phyloP scores from a whole-genome alignment of 2,888 invertebrate species.

The Pelosia muscerda region DNA sequence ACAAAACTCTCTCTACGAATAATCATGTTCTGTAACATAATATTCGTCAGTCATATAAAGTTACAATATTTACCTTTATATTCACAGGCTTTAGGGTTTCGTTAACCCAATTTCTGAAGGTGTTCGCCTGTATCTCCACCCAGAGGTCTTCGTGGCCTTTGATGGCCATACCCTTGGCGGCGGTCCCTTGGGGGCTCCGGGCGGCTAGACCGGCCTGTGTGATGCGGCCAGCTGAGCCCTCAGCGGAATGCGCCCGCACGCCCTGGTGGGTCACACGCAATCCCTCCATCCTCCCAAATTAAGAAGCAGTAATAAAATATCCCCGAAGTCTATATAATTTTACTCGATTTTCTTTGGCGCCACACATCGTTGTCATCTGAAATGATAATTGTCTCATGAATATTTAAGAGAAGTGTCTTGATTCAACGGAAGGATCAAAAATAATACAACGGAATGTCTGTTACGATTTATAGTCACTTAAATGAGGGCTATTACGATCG shows the following conservation, averaged over 20 bases:
- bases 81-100: slow-evolving; percentile 93
- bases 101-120: slow-evolving; percentile 99
- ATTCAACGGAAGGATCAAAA: slow-evolving; percentile 11
- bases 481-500: not conserved
- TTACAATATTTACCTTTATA: slow-evolving; percentile 84
- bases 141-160: slow-evolving; percentile 98
- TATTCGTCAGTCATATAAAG: not conserved
- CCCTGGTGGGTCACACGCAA: slow-evolving; percentile 88
- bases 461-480: slow-evolving; percentile 8
- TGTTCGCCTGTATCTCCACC: slow-evolving; percentile 98
- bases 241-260: slow-evolving; percentile 84
- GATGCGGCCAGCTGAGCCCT: slow-evolving; percentile 88
- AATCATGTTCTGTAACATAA: slow-evolving; percentile 9
- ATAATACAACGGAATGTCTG: slow-evolving; percentile 13
- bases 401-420: slow-evolving; percentile 17
- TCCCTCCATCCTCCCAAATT: slow-evolving; percentile 75
- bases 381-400: slow-evolving; percentile 44
- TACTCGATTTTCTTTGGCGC: slow-evolving; percentile 64
- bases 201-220: slow-evolving; percentile 94
- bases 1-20: not conserved
- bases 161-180: slow-evolving; percentile 97
- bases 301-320: slow-evolving; percentile 49
- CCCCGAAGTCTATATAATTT: slow-evolving; percentile 49
- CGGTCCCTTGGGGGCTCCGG: slow-evolving; percentile 96
- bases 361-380: slow-evolving; percentile 68